Conservation (phyloP, 1,140 invertebrate species). For the Drosophila bifasciata region DNA sequence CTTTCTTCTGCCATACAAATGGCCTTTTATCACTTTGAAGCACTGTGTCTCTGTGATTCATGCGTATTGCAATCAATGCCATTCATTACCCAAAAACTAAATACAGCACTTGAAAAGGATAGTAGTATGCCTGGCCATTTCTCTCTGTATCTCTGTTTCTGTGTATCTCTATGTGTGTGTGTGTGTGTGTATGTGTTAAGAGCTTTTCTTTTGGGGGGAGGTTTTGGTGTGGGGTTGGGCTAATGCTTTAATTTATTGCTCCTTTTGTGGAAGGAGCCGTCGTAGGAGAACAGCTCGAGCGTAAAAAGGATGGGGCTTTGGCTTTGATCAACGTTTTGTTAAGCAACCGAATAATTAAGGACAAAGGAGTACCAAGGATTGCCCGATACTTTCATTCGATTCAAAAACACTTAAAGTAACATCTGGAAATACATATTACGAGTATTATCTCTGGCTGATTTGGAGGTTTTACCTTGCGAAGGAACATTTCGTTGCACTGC, state of each 20-base stretch:
- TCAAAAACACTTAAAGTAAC: neutral
- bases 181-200: constrained; percentile 50
- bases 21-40: constrained; percentile 71
- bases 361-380: constrained; percentile 54
- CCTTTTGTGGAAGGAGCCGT: constrained; percentile 49
- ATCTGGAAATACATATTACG: no score
- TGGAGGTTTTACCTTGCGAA: constrained; percentile 90
- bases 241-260: constrained; percentile 79
- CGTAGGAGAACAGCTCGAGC: constrained; percentile 48
- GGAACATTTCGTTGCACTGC: constrained; percentile 90
- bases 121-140: no score
- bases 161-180: neutral
- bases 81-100: constrained; percentile 77
- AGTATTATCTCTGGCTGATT: no score
- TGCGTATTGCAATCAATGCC: constrained; percentile 76
- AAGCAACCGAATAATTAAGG: constrained; percentile 51
- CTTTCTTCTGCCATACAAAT: constrained; percentile 43
- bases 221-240: constrained; percentile 14
- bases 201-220: constrained; percentile 58
- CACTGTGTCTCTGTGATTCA: constrained; percentile 57
- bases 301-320: constrained; percentile 73
- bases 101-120: constrained; percentile 34
- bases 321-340: constrained; percentile 79
- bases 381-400: neutral
- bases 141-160: neutral